Conservation (phyloP, 2,888 invertebrate species). For the Ochlodes sylvanus region DNA sequence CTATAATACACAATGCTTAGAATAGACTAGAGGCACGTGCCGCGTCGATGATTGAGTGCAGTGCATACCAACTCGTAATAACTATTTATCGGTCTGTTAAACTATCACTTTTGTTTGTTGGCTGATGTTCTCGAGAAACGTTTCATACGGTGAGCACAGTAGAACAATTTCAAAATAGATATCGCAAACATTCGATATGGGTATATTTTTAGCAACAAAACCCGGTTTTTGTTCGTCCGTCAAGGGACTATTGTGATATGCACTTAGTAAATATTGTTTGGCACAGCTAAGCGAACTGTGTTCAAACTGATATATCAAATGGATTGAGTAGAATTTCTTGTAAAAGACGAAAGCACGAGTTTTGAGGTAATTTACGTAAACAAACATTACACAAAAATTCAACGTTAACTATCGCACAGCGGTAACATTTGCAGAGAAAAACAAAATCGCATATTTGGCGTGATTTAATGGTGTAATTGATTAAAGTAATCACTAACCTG, state of each 20-base stretch:
- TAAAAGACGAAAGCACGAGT: constrained; percentile 14
- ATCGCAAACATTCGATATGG: constrained; percentile 83
- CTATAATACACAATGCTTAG: constrained; percentile 12
- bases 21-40: background rate
- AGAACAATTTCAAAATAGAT: constrained; percentile 77
- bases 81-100: constrained; percentile 16
- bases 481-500: constrained; percentile 70
- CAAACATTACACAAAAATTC: constrained; percentile 42
- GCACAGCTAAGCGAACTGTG: constrained; percentile 68
- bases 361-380: constrained; percentile 41
- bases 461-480: constrained; percentile 45
- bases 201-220: constrained; percentile 81
- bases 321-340: background rate
- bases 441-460: constrained; percentile 60
- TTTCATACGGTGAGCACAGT: constrained; percentile 54
- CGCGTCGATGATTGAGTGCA: background rate
- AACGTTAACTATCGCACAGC: constrained; percentile 62
- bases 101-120: constrained; percentile 36
- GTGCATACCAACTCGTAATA: constrained; percentile 17
- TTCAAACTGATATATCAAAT: constrained; percentile 53
- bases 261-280: constrained; percentile 68
- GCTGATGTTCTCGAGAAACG: constrained; percentile 43
- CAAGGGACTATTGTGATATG: constrained; percentile 76
- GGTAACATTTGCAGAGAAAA: constrained; percentile 39
- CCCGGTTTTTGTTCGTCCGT: constrained; percentile 76